These are phyloP conservation scores for Cheilosia vulpina DNA, from an alignment of 2,888 invertebrate species.

Conservation along the genomic window DNA sequence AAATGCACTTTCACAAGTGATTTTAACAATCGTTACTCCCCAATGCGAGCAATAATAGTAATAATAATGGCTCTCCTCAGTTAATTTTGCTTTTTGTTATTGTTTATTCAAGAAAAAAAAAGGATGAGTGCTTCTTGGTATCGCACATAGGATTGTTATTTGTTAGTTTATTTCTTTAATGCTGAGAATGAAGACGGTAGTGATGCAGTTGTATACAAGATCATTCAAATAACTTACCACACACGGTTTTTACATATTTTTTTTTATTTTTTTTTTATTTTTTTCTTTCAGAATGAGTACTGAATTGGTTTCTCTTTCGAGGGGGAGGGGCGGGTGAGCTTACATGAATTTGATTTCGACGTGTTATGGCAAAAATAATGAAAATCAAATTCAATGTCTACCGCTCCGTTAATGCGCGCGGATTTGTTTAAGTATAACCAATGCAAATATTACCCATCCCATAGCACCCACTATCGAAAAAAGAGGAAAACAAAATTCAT, in stretches of 20 bases:
- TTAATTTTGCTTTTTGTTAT: conserved; percentile 28
- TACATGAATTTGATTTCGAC: conserved; percentile 29
- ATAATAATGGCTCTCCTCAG: conserved; percentile 72
- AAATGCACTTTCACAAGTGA: conserved; percentile 17
- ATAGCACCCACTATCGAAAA: conserved; percentile 69
- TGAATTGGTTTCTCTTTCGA: conserved; percentile 18
- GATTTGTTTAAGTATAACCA: conserved; percentile 42
- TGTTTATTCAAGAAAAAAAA: conserved; percentile 14
- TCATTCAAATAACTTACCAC: conserved; percentile 59
- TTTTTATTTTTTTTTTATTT: conserved; percentile 25
- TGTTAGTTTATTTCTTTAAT: conserved; percentile 1
- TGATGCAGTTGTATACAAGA: conserved; percentile 47
- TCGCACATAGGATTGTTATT: conserved; percentile 7
- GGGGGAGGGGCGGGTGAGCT: conserved; percentile 9
- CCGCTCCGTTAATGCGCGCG: conserved; percentile 4
- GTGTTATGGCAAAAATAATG: background rate
- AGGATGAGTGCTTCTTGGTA: background rate
- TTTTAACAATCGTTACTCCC: conserved; percentile 20
- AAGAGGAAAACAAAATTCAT: conserved; percentile 53
- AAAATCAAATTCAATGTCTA: conserved; percentile 34
- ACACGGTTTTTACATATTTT: conserved; percentile 19
- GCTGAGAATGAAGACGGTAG: conserved; percentile 59
- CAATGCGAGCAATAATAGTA: conserved; percentile 58
- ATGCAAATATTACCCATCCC: conserved; percentile 69
- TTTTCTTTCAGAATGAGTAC: conserved; percentile 28